Percentiles rank a stretch among this genome's conserved stretches.
These are phyloP conservation scores for Orthonevra nobilis DNA, from an alignment of 2,888 invertebrate genomes.

Conservation along the genomic window DNA sequence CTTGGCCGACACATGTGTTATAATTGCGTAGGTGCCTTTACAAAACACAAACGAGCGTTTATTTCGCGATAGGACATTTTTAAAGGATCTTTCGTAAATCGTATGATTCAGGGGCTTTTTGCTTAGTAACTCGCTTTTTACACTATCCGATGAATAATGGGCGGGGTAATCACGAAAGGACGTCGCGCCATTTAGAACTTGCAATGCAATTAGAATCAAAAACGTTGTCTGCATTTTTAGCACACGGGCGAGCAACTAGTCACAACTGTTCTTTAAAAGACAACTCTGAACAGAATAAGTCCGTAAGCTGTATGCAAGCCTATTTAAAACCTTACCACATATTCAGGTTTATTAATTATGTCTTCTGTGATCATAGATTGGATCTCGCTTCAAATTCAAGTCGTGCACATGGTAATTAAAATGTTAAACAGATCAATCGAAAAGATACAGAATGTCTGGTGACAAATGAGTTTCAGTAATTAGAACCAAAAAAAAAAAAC, in stretches of 20 bases:
- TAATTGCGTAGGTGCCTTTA: slow-evolving; percentile 16
- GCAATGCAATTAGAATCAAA: neutral
- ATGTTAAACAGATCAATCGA: too few relatives aligned
- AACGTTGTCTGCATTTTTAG: neutral
- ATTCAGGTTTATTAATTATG: too few relatives aligned
- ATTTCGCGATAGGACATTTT: slow-evolving; percentile 31
- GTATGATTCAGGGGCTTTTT: too few relatives aligned
- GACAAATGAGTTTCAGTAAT: too few relatives aligned
- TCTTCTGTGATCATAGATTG: too few relatives aligned
- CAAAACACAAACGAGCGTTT: slow-evolving; percentile 47
- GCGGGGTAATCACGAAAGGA: neutral
- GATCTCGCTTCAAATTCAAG: too few relatives aligned
- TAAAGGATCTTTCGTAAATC: slow-evolving; percentile 1
- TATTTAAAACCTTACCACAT: too few relatives aligned
- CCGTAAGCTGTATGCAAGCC: too few relatives aligned
- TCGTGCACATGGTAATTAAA: too few relatives aligned
- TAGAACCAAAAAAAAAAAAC: too few relatives aligned
- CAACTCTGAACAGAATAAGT: neutral
- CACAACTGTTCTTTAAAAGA: neutral
- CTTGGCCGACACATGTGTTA: slow-evolving; percentile 33
- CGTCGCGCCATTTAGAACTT: neutral
- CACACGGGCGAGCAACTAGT: neutral
- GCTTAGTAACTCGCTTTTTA: too few relatives aligned
- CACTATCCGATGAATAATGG: neutral
- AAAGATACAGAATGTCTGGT: too few relatives aligned